Conservation (phyloP, 2,888 invertebrate genomes). For the Druceiella hillmani region DNA sequence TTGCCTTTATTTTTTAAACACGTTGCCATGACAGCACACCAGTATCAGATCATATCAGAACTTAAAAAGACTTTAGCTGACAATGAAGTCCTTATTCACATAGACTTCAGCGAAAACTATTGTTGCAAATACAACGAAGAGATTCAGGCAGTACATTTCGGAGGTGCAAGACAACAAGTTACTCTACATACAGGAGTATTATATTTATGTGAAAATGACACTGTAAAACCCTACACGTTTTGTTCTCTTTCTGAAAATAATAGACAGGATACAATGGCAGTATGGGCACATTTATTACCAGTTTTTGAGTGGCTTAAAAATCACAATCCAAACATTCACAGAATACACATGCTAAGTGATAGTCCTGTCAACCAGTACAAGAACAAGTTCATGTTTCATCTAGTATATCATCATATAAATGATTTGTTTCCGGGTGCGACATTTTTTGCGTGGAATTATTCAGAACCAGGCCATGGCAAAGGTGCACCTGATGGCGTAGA, state of each 20-base stretch:
- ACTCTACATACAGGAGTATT: slow-evolving; percentile 18
- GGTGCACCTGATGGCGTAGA: slow-evolving; percentile 31
- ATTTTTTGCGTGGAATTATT: slow-evolving; percentile 29
- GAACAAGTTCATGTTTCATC: slow-evolving; percentile 11
- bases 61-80: slow-evolving; percentile 15
- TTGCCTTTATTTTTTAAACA: slow-evolving; percentile 15
- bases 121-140: slow-evolving; percentile 19
- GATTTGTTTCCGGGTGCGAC: slow-evolving; percentile 1
- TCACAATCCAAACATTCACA: slow-evolving; percentile 11
- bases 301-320: slow-evolving; percentile 17
- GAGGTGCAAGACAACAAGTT: slow-evolving; percentile 18
- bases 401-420: slow-evolving; percentile 1
- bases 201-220: slow-evolving; percentile 9
- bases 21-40: slow-evolving; percentile 14
- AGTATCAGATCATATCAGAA: slow-evolving; percentile 16
- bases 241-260: slow-evolving; percentile 19
- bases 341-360: slow-evolving; percentile 14
- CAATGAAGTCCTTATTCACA: slow-evolving; percentile 17
- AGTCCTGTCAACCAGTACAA: slow-evolving; percentile 12
- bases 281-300: slow-evolving; percentile 19
- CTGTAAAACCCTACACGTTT: slow-evolving; percentile 12
- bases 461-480: slow-evolving; percentile 31
- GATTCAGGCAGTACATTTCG: slow-evolving; percentile 23
- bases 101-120: slow-evolving; percentile 19
- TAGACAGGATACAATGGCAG: slow-evolving; percentile 19